Percentiles rank a stretch among this genome's conserved stretches.
These are phyloP conservation scores for Helleia helle DNA, from an alignment of 2,888 invertebrate species.

Conservation along the genomic window DNA sequence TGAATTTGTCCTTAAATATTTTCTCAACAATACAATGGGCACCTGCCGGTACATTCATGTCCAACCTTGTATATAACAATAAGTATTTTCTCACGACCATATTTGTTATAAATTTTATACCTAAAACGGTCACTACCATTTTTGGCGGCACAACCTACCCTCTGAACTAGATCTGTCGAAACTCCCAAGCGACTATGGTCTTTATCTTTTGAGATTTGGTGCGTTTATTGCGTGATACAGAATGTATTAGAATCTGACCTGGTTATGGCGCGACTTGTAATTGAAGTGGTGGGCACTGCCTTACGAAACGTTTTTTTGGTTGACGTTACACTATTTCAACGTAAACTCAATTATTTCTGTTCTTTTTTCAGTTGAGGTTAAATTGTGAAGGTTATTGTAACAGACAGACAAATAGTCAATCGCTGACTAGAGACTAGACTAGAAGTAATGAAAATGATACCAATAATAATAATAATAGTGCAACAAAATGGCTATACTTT, in stretches of 20 bases:
- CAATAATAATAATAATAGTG: too few species aligned
- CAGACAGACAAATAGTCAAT: too few species aligned
- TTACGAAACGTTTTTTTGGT: constrained; percentile 5
- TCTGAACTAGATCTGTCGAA: constrained; percentile 4
- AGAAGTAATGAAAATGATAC: too few species aligned
- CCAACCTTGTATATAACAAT: constrained; percentile 20
- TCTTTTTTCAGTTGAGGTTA: too few species aligned
- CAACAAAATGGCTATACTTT: too few species aligned
- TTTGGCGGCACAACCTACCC: constrained; percentile 30
- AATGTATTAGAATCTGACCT: constrained; percentile 5
- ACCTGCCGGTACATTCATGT: not conserved
- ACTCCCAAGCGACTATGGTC: not conserved
- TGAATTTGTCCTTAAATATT: constrained; percentile 6
- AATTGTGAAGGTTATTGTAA: too few species aligned
- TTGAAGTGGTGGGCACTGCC: constrained; percentile 5
- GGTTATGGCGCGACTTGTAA: constrained; percentile 2
- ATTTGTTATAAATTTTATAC: constrained; percentile 21
- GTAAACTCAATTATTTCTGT: too few species aligned
- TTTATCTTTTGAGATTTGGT: not conserved
- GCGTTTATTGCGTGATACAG: not conserved
- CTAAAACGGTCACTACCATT: constrained; percentile 30
- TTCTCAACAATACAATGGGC: constrained; percentile 6
- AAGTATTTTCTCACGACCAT: constrained; percentile 33
- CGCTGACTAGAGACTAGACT: too few species aligned
- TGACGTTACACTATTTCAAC: not conserved